Conservation (phyloP, 2,888 invertebrate genomes). For the Cataglyphis altisquamis region DNA sequence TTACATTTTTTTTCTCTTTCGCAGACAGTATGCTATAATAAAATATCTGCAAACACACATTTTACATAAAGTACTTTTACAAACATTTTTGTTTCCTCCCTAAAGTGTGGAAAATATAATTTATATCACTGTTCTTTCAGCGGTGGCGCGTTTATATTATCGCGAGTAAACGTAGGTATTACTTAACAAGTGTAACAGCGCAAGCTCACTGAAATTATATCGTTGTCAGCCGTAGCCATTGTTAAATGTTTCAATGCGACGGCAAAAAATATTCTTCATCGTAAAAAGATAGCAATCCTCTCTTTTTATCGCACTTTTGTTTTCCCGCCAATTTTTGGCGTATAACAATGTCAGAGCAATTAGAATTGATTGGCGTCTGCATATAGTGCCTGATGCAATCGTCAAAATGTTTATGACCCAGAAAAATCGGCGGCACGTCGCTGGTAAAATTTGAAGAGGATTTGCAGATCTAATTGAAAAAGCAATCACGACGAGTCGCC, state of each 20-base stretch:
- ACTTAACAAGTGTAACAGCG: background rate
- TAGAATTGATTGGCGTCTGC: conserved; percentile 50
- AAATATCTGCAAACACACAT: conserved; percentile 8
- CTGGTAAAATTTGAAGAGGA: conserved; percentile 27
- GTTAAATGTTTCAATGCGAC: background rate
- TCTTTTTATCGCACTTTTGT: background rate
- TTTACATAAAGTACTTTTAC: conserved; percentile 15
- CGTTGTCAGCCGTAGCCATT: background rate
- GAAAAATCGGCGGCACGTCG: conserved; percentile 9
- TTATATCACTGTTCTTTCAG: conserved; percentile 14
- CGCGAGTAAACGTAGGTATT: background rate
- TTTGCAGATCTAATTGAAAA: conserved; percentile 50
- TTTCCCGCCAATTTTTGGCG: conserved; percentile 10
- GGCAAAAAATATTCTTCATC: background rate
- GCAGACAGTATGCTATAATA: background rate
- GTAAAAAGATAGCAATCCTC: background rate
- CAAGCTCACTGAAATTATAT: background rate
- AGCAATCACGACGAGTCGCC: conserved; percentile 29
- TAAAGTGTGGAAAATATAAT: conserved; percentile 28
- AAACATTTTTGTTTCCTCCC: background rate
- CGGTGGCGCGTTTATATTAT: background rate
- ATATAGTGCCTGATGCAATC: conserved; percentile 45
- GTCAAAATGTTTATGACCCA: conserved; percentile 52
- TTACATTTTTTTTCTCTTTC: conserved; percentile 31
- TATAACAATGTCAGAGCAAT: conserved; percentile 48